These are phyloP conservation scores for Calidris pugnax DNA, from an alignment of 2,113 vertebrate species.

Conservation along the genomic window DNA sequence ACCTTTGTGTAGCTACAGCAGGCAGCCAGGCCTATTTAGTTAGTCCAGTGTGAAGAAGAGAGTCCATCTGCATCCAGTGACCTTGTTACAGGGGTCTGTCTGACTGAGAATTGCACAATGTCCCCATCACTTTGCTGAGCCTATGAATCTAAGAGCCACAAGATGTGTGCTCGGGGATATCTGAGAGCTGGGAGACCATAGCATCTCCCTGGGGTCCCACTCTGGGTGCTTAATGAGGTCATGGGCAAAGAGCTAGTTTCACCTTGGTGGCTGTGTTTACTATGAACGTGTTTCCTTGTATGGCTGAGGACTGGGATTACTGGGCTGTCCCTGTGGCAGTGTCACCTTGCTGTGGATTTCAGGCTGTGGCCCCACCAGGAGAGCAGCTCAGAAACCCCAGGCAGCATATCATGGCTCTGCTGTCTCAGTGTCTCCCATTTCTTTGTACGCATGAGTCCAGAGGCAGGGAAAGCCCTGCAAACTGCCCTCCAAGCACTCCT, in stretches of 20 bases:
- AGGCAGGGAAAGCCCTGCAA: background rate
- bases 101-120: background rate
- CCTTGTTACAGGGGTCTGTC: background rate
- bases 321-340: rapidly evolving
- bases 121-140: background rate
- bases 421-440: background rate
- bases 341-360: background rate
- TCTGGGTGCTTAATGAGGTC: rapidly evolving
- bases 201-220: background rate
- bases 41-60: background rate
- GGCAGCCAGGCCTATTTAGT: background rate
- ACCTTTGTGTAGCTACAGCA: background rate
- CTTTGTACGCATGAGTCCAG: rapidly evolving
- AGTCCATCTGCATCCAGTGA: background rate
- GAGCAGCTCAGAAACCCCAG: rapidly evolving
- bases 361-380: background rate
- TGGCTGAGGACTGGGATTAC: background rate
- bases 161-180: background rate
- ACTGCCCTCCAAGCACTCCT: background rate
- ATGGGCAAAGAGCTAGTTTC: background rate
- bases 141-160: background rate
- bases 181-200: background rate
- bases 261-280: background rate
- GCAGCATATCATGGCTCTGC: rapidly evolving
- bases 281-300: background rate